Conservation (phyloP, 2,888 invertebrate species). For the Nycteola revayana region DNA sequence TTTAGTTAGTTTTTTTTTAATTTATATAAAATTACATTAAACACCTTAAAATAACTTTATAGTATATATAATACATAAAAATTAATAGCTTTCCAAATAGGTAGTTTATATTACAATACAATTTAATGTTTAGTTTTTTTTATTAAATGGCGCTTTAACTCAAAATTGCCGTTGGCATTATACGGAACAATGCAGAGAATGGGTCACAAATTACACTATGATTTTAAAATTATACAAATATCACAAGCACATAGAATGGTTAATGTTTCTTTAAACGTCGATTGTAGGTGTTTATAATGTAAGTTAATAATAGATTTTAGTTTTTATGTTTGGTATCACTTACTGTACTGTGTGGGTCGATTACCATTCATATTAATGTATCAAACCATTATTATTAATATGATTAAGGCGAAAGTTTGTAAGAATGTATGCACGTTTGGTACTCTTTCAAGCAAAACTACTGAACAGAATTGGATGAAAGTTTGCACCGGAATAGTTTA, state of each 20-base stretch:
- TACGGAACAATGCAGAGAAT: neutral
- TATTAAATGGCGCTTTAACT: neutral
- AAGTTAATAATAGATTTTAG: constrained; percentile 35
- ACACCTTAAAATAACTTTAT: no score
- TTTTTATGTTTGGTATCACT: constrained; percentile 10
- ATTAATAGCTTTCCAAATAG: neutral
- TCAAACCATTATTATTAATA: constrained; percentile 1
- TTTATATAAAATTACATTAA: no score
- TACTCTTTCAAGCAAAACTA: no score
- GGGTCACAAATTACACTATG: constrained; percentile 8
- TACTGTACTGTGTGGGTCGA: constrained; percentile 18
- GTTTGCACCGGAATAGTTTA: no score
- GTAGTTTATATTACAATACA: no score
- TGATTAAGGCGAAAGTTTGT: no score
- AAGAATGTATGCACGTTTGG: no score
- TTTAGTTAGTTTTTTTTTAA: no score
- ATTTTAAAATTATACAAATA: constrained; percentile 9
- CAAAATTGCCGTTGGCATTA: constrained; percentile 4
- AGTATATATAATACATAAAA: neutral
- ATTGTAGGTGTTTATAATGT: constrained; percentile 44
- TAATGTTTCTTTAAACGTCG: constrained; percentile 20
- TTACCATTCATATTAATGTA: constrained; percentile 15
- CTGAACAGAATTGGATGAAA: no score
- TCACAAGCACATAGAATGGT: constrained; percentile 2
- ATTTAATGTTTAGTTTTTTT: no score